Conservation (phyloP, 2,888 invertebrate species). For the Scaptomyza tumidula region DNA sequence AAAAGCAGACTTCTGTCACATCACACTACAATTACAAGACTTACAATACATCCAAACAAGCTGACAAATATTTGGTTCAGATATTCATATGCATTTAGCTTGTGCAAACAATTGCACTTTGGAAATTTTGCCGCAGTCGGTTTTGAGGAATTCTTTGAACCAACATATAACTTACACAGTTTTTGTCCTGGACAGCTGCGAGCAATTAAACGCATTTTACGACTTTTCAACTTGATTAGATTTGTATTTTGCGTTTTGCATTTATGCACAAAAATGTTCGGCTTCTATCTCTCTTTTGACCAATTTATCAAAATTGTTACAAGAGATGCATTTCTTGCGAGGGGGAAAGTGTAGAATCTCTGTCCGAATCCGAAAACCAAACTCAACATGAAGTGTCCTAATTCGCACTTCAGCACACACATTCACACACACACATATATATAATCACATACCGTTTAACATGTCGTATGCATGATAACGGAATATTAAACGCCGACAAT, state of each 20-base stretch:
- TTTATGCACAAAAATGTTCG: constrained; percentile 34
- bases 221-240: constrained; percentile 59
- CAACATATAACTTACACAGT: constrained; percentile 8
- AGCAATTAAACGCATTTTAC: constrained; percentile 64
- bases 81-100: constrained; percentile 14
- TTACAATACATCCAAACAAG: not conserved
- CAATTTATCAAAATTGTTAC: constrained; percentile 7
- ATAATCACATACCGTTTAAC: constrained; percentile 45
- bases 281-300: not conserved
- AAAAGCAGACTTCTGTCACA: not conserved
- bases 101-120: constrained; percentile 52
- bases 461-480: constrained; percentile 64
- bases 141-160: constrained; percentile 35
- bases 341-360: constrained; percentile 6
- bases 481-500: constrained; percentile 41
- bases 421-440: constrained; percentile 9
- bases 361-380: constrained; percentile 25
- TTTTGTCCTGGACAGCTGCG: constrained; percentile 26
- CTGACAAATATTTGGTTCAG: not conserved
- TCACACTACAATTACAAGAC: constrained; percentile 17
- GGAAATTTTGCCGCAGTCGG: constrained; percentile 18
- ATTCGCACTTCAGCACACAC: constrained; percentile 65
- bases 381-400: constrained; percentile 64
- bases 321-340: not conserved
- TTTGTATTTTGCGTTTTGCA: constrained; percentile 45